Evolutionary conservation across 1,140 invertebrate genomes (phyloP), one percentile per base, ranked within the genome.

Genomic region (Pseudomyrmex flavicornis): DNA sequence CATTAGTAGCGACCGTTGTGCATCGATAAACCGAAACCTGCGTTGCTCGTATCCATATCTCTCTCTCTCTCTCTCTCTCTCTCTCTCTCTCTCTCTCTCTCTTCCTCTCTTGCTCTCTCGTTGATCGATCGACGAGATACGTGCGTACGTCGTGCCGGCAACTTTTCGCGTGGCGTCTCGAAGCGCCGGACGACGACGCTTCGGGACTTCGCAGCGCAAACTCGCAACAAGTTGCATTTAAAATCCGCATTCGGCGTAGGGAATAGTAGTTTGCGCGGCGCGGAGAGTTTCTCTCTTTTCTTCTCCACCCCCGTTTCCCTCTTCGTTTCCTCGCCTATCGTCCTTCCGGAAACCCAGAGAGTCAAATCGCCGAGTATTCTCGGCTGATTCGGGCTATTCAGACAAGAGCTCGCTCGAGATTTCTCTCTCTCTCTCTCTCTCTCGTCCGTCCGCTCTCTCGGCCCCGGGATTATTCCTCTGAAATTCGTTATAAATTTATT

Each of bases 171-270:
- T 5, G 44, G 48, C 75, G 63, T 77, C 62, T 77, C 62, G 20
- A 26, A 35, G 35, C 9, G 65, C 48, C 73, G 83, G 84, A 88
- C 75, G 17, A 46, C 50, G 72, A 88, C 56, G 66, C 83, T 66
- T 35, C 59, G 59, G 54, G 65, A 82, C 86, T 35, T 83, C 76
- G 84, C n/a, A 56, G 58, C 86, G 82, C 48, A 91, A 86, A 85
- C 76, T 91, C 82, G 90, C 90, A 91, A 91, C 90, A 91, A 91
- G 90, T 91, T 91, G 90, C 90, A 88, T 90, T 91, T 88, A 90
- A 91, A 91, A 90, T 86, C 82, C 83, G 77, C 84, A 74, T 80
- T 76, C 20, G 56, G 44, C 69, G 66, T 86, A 13, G 50, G 58
- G 58, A 75, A 56, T 15, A 75, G 70, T 61, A 35, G 35, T 35